Conservation (phyloP, 2,888 invertebrate genomes). For the Pherbina coryleti region DNA sequence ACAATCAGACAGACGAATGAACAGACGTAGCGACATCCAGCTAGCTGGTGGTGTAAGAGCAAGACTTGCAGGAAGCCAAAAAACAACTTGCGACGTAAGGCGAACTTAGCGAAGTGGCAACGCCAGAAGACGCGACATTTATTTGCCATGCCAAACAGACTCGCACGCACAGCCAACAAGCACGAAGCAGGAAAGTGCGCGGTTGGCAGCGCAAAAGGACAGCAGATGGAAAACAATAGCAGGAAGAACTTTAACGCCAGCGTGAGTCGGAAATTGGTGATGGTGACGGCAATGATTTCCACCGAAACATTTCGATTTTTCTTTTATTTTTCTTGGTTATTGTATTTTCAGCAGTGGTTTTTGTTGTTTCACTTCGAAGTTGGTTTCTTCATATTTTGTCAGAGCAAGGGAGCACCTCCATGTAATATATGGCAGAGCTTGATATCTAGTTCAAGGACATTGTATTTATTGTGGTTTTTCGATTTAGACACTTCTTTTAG, state of each 20-base stretch:
- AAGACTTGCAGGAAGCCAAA: not conserved
- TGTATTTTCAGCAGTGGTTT: too few relatives aligned
- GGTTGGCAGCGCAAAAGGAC: not conserved
- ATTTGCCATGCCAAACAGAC: not conserved
- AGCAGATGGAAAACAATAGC: not conserved
- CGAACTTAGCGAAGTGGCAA: not conserved
- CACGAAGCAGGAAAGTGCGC: not conserved
- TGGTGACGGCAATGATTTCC: too few relatives aligned
- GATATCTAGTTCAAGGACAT: too few relatives aligned
- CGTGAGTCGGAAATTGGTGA: too few relatives aligned
- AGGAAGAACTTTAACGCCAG: too few relatives aligned
- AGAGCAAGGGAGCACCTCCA: too few relatives aligned
- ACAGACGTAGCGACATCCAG: not conserved
- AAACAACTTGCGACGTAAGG: not conserved
- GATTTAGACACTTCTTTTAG: too few relatives aligned
- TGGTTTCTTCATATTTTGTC: not conserved
- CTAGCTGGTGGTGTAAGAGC: not conserved
- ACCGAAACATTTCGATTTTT: too few relatives aligned
- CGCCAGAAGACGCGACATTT: not conserved
- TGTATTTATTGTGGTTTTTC: too few relatives aligned
- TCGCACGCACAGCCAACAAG: not conserved
- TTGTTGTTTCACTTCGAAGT: not conserved
- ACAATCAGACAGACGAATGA: too few relatives aligned
- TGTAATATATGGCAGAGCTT: too few relatives aligned
- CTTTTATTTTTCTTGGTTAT: too few relatives aligned